Conservation (phyloP, 2,888 invertebrate species). For the Sussaba pulchella region DNA sequence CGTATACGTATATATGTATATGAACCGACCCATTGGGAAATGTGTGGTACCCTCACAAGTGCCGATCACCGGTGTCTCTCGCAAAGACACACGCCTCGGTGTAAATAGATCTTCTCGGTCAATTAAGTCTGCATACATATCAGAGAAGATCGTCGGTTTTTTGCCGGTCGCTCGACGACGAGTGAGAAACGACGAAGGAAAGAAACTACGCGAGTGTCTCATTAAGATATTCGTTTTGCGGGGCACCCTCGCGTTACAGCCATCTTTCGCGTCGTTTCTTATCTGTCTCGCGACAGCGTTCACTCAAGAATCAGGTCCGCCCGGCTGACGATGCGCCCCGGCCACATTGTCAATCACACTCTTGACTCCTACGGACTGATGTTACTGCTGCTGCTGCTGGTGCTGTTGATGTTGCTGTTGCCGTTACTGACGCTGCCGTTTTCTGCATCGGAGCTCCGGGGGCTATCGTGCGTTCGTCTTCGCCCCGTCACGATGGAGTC, state of each 20-base stretch:
- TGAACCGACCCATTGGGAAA: not conserved
- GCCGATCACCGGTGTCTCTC: slow-evolving; percentile 43
- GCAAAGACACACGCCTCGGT: slow-evolving; percentile 69
- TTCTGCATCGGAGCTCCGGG: slow-evolving; percentile 36
- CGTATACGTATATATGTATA: no score
- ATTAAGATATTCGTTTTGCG: slow-evolving; percentile 82
- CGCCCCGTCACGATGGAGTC: slow-evolving; percentile 58
- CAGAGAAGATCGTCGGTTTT: not conserved
- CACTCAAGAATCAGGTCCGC: slow-evolving; percentile 83
- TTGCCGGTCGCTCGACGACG: slow-evolving; percentile 1
- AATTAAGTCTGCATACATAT: slow-evolving; percentile 74
- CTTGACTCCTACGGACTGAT: slow-evolving; percentile 59
- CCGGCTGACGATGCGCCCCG: slow-evolving; percentile 70
- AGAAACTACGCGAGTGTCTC: slow-evolving; percentile 73
- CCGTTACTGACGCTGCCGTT: slow-evolving; percentile 67
- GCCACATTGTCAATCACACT: slow-evolving; percentile 83
- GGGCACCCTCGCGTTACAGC: slow-evolving; percentile 45
- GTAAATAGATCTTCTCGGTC: slow-evolving; percentile 76
- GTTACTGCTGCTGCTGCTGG: no score
- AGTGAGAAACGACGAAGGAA: slow-evolving; percentile 38
- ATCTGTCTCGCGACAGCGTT: slow-evolving; percentile 83
- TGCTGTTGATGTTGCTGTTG: slow-evolving; percentile 67
- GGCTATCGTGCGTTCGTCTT: slow-evolving; percentile 60
- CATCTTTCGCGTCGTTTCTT: slow-evolving; percentile 75
- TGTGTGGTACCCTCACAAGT: slow-evolving; percentile 49